Evolutionary conservation across 2,113 vertebrate species (phyloP).

Genomic region (Urocolius indicus): DNA sequence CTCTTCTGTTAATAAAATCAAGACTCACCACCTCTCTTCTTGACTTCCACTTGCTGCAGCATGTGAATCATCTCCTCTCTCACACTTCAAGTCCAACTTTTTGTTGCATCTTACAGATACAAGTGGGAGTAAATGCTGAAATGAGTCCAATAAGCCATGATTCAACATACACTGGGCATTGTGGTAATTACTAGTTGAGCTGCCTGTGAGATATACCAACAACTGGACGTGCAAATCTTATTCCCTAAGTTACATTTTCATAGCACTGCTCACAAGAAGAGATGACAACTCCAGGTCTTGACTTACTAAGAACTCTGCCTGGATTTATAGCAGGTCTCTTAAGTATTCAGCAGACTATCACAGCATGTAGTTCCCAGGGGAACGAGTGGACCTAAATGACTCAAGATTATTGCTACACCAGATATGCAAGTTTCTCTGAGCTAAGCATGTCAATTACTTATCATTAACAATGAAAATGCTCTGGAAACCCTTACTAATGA

Average conservation of each 20-base stretch:
- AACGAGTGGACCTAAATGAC: not conserved
- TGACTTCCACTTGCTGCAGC: conserved; percentile 46
- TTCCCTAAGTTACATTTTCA: not conserved
- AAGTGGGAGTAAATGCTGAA: conserved; percentile 59
- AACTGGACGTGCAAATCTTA: not conserved
- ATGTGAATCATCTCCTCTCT: conserved; percentile 33
- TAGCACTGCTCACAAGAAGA: not conserved
- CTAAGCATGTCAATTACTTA: not conserved
- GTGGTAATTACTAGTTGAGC: not conserved
- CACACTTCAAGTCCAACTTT: not conserved
- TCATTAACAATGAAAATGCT: not conserved
- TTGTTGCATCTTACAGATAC: conserved; percentile 35
- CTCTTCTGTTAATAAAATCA: not conserved
- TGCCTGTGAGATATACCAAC: not conserved
- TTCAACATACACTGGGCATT: not conserved
- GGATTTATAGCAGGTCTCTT: not conserved
- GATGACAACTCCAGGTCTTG: not conserved
- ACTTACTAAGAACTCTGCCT: not conserved
- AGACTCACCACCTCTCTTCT: conserved; percentile 66
- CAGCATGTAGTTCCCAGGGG: not conserved
- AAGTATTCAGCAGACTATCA: not conserved
- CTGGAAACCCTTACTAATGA: not conserved
- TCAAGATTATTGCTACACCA: not conserved
- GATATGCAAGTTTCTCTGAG: not conserved
- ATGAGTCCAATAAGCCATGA: conserved; percentile 29